Evolutionary conservation across 2,888 invertebrate species (phyloP), one percentile per base, ranked within the genome.

Genomic region (Orchesellides sinensis): DNA sequence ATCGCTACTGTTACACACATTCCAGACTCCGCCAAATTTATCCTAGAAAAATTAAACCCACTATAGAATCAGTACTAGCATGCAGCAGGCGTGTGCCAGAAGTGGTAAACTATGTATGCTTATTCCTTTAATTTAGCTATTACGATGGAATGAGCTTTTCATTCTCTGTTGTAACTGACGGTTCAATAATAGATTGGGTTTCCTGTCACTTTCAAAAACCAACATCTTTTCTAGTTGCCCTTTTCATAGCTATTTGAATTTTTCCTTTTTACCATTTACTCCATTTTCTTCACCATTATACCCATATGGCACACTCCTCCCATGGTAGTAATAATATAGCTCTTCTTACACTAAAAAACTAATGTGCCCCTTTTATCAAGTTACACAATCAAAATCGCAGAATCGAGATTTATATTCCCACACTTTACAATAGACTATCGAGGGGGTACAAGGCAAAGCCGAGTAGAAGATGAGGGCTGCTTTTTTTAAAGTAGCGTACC

Each of bases 111-210:
- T 23, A 29, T 17, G 17, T n/a, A 19, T 17, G 14, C 17, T 59
- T n/a, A n/a, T 29, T 59, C 25, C 52, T 69, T 29, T 69, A n/a
- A 49, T 17, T 23, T 21, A 27, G 23, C 17, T 69, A 59, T n/a
- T 49, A 2, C 47, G 14, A 27, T 8, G 35, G 29, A 56, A 59
- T 2, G 56, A 32, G 72, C 61, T 61, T 59, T n/a, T 49, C n/a
- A n/a, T n/a, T n/a, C n/a, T n/a, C n/a, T n/a, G n/a, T n/a, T n/a
- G n/a, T 47, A 49, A 74, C 68, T 74, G 81, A 74, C 81, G 74
- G 73, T 74, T 81, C 81, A 81, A 81, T 81, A 81, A 74, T 81
- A 81, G 81, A 74, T 74, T 74, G 68, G 74, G 73, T 47, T 52
- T 65, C 80, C 66, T 80, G 80, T 80, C 80, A 66, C 81, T 68